phyloP scores from a whole-genome alignment of 2,797 vertebrate species.

The Diplodus sargus region DNA sequence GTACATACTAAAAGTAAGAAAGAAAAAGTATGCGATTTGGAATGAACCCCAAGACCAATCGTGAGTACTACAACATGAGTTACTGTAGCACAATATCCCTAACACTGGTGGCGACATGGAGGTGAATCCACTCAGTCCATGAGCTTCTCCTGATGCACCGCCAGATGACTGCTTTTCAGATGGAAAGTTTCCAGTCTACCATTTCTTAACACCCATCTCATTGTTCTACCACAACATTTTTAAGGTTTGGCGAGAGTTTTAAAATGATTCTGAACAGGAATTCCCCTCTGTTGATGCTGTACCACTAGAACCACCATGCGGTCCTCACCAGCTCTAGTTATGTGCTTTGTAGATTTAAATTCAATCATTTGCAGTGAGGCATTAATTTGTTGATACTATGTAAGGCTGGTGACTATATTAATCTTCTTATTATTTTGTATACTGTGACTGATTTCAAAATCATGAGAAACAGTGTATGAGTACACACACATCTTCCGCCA shows the following conservation, averaged over 20 bases:
- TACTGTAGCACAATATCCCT: no score
- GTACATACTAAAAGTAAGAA: no score
- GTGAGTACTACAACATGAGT: no score
- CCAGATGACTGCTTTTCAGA: constrained; percentile 5
- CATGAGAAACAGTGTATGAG: background rate
- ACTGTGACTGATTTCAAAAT: constrained; percentile 16
- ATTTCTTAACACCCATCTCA: constrained; percentile 3
- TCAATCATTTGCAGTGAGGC: background rate
- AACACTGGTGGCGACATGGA: background rate
- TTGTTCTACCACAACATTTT: constrained; percentile 45
- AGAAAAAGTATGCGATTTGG: no score
- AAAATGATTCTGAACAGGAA: constrained; percentile 25
- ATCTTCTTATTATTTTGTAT: background rate
- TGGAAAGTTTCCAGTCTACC: constrained; percentile 21
- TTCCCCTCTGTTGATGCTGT: constrained; percentile 20
- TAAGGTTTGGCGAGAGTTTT: constrained; percentile 30
- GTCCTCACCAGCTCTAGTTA: background rate
- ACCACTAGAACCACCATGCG: background rate
- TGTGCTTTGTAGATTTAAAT: background rate
- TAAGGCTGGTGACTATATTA: background rate
- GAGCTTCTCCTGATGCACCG: background rate
- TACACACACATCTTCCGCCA: background rate
- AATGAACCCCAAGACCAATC: no score
- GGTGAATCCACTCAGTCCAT: background rate
- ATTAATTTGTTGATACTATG: background rate